Evolutionary conservation across 2,797 vertebrate species (phyloP).

Genomic region (Discoglossus pictus): DNA sequence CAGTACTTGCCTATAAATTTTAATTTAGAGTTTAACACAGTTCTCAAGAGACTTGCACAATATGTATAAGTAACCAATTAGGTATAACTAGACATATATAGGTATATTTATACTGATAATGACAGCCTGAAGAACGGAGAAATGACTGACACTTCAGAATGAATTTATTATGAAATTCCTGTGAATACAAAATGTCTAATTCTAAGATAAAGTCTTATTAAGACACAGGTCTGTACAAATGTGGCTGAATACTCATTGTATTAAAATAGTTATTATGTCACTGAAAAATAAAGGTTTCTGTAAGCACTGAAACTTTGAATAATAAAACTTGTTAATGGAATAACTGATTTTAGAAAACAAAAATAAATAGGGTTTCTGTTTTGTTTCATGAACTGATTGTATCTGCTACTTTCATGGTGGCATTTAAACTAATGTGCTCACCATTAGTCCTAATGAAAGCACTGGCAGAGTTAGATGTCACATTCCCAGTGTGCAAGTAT

Average conservation of each 20-base stretch:
- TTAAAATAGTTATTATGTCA: constrained; percentile 27
- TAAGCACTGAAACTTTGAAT: constrained; percentile 14
- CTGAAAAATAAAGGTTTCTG: constrained; percentile 17
- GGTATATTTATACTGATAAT: constrained; percentile 17
- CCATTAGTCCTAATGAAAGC: too few species aligned
- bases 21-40: constrained; percentile 4
- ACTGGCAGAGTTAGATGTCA: too few species aligned
- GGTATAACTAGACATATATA: constrained; percentile 13
- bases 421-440: too few species aligned
- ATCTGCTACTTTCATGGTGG: too few species aligned
- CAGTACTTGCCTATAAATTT: too few species aligned
- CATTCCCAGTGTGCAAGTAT: too few species aligned
- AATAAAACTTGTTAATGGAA: too few species aligned
- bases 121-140: constrained; percentile 16
- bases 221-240: neutral
- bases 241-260: neutral
- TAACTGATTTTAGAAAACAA: too few species aligned
- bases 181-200: constrained; percentile 9
- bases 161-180: constrained; percentile 23
- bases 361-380: too few species aligned
- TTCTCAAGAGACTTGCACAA: constrained; percentile 10
- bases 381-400: too few species aligned
- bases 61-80: constrained; percentile 30
- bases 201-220: constrained; percentile 7
- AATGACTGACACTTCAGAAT: constrained; percentile 18